A percentile compares a stretch with the other conserved stretches of the same genome.
Conservation (phyloP, 2,797 vertebrate species). For the Meda fulgida region DNA sequence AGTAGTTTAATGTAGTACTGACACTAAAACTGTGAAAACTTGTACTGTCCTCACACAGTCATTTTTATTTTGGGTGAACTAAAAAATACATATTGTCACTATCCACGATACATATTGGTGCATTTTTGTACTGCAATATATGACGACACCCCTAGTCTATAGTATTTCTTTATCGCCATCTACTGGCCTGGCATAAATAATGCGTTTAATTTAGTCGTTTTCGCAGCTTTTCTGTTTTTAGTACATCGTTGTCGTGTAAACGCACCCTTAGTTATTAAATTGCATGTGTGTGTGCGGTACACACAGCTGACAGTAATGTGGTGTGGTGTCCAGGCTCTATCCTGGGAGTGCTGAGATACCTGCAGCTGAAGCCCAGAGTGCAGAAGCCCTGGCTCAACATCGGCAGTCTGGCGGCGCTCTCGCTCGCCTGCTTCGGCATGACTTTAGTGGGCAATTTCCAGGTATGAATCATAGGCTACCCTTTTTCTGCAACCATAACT, state of each 20-base stretch:
- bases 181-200: not conserved
- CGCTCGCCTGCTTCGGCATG: constrained; percentile 87
- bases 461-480: constrained; percentile 70
- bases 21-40: no score
- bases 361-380: constrained; percentile 85
- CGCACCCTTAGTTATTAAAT: not conserved
- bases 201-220: not conserved
- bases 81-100: no score
- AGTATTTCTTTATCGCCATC: not conserved
- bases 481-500: not conserved
- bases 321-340: constrained; percentile 77
- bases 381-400: constrained; percentile 85
- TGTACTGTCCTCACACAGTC: no score
- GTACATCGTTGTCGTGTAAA: not conserved
- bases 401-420: constrained; percentile 77
- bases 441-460: constrained; percentile 93
- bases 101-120: no score
- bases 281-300: not conserved
- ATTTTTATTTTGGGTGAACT: no score
- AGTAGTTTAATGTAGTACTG: no score
- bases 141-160: not conserved
- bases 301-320: constrained; percentile 30
- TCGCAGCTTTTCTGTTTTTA: not conserved
- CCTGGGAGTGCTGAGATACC: constrained; percentile 85
- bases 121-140: no score